phyloP scores from a whole-genome alignment of 1,140 invertebrate species.

The Meloidogyne hapla region DNA sequence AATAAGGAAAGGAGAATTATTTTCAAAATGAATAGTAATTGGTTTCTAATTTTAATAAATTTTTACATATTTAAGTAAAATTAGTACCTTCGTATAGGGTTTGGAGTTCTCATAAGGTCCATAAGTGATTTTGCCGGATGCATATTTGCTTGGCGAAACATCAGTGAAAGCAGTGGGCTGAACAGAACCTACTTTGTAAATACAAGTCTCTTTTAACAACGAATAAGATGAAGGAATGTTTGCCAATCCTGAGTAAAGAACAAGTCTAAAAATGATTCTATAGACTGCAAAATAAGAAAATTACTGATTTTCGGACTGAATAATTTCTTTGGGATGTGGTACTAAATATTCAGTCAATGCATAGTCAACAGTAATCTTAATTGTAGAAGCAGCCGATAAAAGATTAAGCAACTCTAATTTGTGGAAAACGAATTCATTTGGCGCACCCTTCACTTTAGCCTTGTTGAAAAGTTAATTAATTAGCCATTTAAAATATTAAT shows the following conservation, averaged over 20 bases:
- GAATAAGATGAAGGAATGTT: constrained; percentile 48
- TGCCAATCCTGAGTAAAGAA: constrained; percentile 50
- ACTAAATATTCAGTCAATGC: constrained; percentile 44
- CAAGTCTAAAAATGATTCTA: constrained; percentile 42
- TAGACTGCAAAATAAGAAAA: constrained; percentile 30
- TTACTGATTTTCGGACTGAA: constrained; percentile 57
- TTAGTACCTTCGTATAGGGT: constrained; percentile 35
- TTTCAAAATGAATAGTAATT: constrained; percentile 82
- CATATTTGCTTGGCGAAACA: constrained; percentile 47
- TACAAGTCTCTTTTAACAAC: constrained; percentile 49
- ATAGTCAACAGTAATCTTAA: constrained; percentile 47
- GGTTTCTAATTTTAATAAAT: constrained; percentile 47
- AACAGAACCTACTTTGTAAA: constrained; percentile 40
- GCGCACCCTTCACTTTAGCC: constrained; percentile 36
- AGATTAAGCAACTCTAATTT: constrained; percentile 52
- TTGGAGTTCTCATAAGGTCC: constrained; percentile 57
- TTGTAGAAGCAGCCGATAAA: constrained; percentile 42
- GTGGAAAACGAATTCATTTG: constrained; percentile 36
- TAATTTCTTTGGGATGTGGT: constrained; percentile 53
- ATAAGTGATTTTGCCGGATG: constrained; percentile 50
- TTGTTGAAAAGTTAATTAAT: neutral
- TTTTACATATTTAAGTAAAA: neutral
- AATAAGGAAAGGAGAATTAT: constrained; percentile 89
- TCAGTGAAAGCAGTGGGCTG: constrained; percentile 55
- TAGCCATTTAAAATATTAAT: neutral